A percentile compares a stretch with the other conserved stretches of the same genome.
phyloP scores from a whole-genome alignment of 2,888 invertebrate species.

The Andrena fulva region DNA sequence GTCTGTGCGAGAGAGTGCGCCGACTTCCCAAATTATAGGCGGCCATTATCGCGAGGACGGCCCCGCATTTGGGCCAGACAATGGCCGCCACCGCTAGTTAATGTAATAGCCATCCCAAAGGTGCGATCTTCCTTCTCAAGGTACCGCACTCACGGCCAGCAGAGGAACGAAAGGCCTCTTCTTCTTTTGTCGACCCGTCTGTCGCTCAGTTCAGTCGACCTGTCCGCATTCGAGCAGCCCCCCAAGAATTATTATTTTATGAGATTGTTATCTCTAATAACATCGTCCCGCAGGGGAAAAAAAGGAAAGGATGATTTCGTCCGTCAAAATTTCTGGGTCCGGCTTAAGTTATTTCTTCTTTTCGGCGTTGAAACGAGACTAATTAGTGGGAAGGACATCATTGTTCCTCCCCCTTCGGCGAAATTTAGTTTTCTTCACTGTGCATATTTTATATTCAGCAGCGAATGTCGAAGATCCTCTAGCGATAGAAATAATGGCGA shows the following conservation, averaged over 20 bases:
- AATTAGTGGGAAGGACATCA: neutral
- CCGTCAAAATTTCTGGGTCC: constrained; percentile 42
- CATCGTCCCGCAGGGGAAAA: constrained; percentile 65
- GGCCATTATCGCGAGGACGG: constrained; percentile 80
- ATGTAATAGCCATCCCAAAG: constrained; percentile 82
- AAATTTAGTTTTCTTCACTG: neutral
- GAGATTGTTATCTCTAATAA: constrained; percentile 84
- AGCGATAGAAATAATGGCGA: neutral
- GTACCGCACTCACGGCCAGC: constrained; percentile 54
- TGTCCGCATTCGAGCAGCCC: constrained; percentile 54
- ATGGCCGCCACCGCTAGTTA: constrained; percentile 83
- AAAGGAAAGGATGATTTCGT: constrained; percentile 47
- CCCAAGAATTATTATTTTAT: constrained; percentile 82
- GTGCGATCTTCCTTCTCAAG: constrained; percentile 72
- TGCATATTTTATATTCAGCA: too few relatives aligned
- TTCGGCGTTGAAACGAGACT: constrained; percentile 2
- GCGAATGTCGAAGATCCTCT: neutral
- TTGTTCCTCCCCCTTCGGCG: neutral
- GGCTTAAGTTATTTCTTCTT: neutral
- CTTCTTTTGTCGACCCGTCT: constrained; percentile 62
- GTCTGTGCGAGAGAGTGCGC: constrained; percentile 56
- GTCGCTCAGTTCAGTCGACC: constrained; percentile 58
- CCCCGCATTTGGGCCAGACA: constrained; percentile 80
- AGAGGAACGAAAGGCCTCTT: constrained; percentile 61
- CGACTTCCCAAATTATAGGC: constrained; percentile 79